phyloP scores from a whole-genome alignment of 1,140 invertebrate genomes.

The Drosophila mauritiana region DNA sequence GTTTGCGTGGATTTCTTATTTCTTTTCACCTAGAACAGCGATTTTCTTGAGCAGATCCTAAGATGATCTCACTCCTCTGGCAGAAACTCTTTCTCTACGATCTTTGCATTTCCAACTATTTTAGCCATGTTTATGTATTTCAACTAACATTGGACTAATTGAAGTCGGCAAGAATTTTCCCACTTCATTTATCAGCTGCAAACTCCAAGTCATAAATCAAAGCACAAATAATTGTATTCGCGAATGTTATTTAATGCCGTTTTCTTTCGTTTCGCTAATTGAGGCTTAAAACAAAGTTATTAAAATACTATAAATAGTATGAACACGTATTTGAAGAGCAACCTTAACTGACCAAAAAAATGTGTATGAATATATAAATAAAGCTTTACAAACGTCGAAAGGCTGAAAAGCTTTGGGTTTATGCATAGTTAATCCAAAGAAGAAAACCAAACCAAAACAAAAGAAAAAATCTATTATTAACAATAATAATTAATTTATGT shows the following conservation, averaged over 20 bases:
- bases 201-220: slow-evolving; percentile 20
- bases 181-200: slow-evolving; percentile 6
- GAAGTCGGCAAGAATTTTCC: background rate
- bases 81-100: background rate
- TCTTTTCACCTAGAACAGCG: slow-evolving; percentile 7
- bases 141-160: background rate
- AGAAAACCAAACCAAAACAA: slow-evolving; percentile 39
- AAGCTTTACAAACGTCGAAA: slow-evolving; percentile 38
- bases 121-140: background rate
- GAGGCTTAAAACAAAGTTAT: slow-evolving; percentile 7
- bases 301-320: slow-evolving; percentile 37
- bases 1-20: slow-evolving; percentile 19
- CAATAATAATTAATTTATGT: slow-evolving; percentile 79
- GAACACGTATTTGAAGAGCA: slow-evolving; percentile 14
- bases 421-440: slow-evolving; percentile 60
- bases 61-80: slow-evolving; percentile 15
- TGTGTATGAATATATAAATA: slow-evolving; percentile 9
- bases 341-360: slow-evolving; percentile 32
- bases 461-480: slow-evolving; percentile 59
- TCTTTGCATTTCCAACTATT: background rate
- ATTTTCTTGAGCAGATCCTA: slow-evolving; percentile 17
- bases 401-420: slow-evolving; percentile 53
- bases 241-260: background rate
- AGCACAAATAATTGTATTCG: background rate
- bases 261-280: slow-evolving; percentile 12